Conservation (phyloP, 2,888 invertebrate species). For the Dioctria rufipes region DNA sequence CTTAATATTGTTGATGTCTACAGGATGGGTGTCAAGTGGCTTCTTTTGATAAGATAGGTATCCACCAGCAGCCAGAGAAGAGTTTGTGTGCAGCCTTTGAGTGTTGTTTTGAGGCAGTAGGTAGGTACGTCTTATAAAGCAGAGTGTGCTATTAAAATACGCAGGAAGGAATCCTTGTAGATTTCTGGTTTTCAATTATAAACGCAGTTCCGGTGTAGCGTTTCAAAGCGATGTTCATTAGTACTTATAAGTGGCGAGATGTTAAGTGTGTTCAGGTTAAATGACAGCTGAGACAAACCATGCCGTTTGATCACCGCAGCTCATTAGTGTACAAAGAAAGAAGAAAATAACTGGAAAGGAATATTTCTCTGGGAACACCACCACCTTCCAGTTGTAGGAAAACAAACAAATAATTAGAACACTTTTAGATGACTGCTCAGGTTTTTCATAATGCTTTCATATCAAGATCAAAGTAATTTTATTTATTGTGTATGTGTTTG, state of each 20-base stretch:
- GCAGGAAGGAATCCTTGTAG: conserved; percentile 5
- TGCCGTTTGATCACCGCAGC: not conserved
- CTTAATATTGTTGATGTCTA: conserved; percentile 31
- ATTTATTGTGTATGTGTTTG: no score
- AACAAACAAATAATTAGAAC: no score
- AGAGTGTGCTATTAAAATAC: not conserved
- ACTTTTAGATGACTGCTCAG: no score
- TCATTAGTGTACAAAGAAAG: not conserved
- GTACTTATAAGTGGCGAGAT: conserved; percentile 31
- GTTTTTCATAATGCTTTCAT: no score
- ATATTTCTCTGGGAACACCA: no score
- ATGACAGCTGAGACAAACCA: not conserved
- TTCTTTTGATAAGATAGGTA: not conserved
- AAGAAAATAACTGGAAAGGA: not conserved
- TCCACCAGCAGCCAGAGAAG: no score
- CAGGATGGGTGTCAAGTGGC: conserved; percentile 28
- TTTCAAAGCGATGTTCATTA: conserved; percentile 45
- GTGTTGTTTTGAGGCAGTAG: not conserved
- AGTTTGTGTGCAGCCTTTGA: conserved; percentile 3
- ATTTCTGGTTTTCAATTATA: conserved; percentile 37
- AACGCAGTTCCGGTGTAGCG: conserved; percentile 47
- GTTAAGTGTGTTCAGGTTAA: conserved; percentile 26
- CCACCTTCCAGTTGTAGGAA: no score
- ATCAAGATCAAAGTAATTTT: no score
- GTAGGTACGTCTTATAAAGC: not conserved